Conservation (phyloP, 2,113 vertebrate species). For the Cebidichthys violaceus region DNA sequence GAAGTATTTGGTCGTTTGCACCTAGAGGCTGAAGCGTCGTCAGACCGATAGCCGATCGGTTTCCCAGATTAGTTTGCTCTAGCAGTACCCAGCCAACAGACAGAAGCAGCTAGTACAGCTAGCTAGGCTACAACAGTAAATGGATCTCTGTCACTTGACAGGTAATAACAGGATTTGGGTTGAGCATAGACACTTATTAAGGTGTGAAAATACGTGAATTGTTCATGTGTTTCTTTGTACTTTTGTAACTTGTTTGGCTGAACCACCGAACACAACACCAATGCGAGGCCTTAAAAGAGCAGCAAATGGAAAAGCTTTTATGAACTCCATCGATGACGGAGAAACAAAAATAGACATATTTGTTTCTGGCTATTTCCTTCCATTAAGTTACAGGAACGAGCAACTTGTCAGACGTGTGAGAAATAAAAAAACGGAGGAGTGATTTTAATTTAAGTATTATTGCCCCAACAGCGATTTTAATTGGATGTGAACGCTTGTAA, state of each 20-base stretch:
- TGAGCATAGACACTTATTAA: neutral
- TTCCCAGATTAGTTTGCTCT: too few relatives aligned
- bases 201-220: neutral
- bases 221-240: neutral
- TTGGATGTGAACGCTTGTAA: constrained; percentile 51
- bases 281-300: neutral
- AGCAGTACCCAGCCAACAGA: too few relatives aligned
- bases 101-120: too few relatives aligned
- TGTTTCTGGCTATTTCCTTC: neutral
- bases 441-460: constrained; percentile 31
- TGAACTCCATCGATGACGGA: neutral
- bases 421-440: neutral
- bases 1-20: too few relatives aligned
- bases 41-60: too few relatives aligned
- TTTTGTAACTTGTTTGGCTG: neutral
- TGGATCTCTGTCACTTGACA: too few relatives aligned
- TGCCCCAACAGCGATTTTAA: constrained; percentile 48
- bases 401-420: constrained; percentile 1
- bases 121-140: too few relatives aligned
- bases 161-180: neutral
- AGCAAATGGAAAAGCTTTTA: constrained; percentile 16
- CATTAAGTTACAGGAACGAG: neutral
- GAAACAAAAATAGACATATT: neutral
- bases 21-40: too few relatives aligned
- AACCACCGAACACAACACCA: neutral